Conservation (phyloP, 1,140 invertebrate species). For the Pristionchus pacificus region DNA sequence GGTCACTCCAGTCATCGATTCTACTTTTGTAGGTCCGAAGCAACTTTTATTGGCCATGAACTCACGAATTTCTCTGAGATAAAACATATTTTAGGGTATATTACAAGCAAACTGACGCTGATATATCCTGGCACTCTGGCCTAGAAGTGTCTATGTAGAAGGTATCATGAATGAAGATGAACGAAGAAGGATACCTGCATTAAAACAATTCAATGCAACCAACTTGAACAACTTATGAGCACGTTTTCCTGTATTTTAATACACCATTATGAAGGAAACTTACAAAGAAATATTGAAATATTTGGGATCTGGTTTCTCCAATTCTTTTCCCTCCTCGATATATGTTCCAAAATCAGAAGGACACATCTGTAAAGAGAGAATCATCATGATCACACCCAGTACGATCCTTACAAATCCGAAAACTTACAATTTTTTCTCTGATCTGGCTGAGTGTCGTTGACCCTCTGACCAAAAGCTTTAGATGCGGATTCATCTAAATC, state of each 20-base stretch:
- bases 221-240: too few relatives aligned
- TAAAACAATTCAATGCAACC: too few relatives aligned
- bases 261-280: too few relatives aligned
- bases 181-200: slow-evolving; percentile 58
- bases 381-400: background rate
- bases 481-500: slow-evolving; percentile 49
- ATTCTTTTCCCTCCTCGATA: slow-evolving; percentile 11
- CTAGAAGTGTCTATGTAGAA: slow-evolving; percentile 60
- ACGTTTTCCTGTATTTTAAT: too few relatives aligned
- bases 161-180: slow-evolving; percentile 60
- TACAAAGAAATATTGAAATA: background rate
- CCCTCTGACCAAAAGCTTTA: slow-evolving; percentile 57
- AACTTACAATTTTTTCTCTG: slow-evolving; percentile 41
- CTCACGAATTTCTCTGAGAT: slow-evolving; percentile 50
- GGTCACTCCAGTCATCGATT: slow-evolving; percentile 55
- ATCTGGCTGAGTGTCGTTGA: slow-evolving; percentile 56
- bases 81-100: too few relatives aligned
- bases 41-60: slow-evolving; percentile 50
- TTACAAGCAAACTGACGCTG: slow-evolving; percentile 52
- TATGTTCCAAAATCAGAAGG: slow-evolving; percentile 17
- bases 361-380: slow-evolving; percentile 15
- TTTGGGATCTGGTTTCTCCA: slow-evolving; percentile 49
- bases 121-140: slow-evolving; percentile 56
- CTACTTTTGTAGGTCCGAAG: slow-evolving; percentile 44
- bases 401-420: slow-evolving; percentile 6